These are phyloP conservation scores for Eupeodes corollae DNA, from an alignment of 1,140 invertebrate genomes.

Conservation along the genomic window DNA sequence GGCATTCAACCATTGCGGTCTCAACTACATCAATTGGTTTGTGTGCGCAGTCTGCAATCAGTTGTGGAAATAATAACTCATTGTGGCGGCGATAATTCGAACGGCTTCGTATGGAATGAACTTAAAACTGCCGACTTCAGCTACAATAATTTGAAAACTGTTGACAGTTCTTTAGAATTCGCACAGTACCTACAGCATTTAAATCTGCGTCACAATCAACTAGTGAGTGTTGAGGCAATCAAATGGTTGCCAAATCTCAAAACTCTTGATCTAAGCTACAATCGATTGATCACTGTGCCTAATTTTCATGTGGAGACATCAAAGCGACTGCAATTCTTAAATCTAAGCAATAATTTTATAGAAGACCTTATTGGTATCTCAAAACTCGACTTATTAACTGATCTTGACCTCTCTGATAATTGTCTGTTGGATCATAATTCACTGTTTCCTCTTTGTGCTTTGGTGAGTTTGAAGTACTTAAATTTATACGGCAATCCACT, in stretches of 20 bases:
- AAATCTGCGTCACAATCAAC: constrained; percentile 51
- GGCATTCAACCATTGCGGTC: constrained; percentile 45
- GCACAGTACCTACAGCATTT: constrained; percentile 47
- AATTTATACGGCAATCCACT: constrained; percentile 50
- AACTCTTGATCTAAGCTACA: constrained; percentile 50
- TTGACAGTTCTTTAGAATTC: constrained; percentile 48
- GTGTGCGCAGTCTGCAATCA: constrained; percentile 36
- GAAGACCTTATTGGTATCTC: constrained; percentile 39
- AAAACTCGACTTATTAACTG: constrained; percentile 42
- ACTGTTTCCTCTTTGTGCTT: constrained; percentile 43
- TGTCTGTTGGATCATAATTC: constrained; percentile 48
- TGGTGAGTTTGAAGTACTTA: constrained; percentile 43
- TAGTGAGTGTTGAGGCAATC: constrained; percentile 37
- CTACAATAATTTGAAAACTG: constrained; percentile 43
- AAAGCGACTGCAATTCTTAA: constrained; percentile 40
- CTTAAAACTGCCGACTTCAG: constrained; percentile 44
- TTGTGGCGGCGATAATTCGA: constrained; percentile 48
- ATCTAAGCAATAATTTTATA: constrained; percentile 47
- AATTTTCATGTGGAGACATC: constrained; percentile 41
- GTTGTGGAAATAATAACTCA: constrained; percentile 39
- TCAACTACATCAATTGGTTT: constrained; percentile 46
- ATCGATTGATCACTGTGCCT: constrained; percentile 47
- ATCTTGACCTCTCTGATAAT: constrained; percentile 51
- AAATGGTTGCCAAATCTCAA: constrained; percentile 47
- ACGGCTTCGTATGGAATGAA: constrained; percentile 49